A percentile compares a stretch with the other conserved stretches of the same genome.
Evolutionary conservation across 2,888 invertebrate species (phyloP).

Genomic region (Eulithis testata): DNA sequence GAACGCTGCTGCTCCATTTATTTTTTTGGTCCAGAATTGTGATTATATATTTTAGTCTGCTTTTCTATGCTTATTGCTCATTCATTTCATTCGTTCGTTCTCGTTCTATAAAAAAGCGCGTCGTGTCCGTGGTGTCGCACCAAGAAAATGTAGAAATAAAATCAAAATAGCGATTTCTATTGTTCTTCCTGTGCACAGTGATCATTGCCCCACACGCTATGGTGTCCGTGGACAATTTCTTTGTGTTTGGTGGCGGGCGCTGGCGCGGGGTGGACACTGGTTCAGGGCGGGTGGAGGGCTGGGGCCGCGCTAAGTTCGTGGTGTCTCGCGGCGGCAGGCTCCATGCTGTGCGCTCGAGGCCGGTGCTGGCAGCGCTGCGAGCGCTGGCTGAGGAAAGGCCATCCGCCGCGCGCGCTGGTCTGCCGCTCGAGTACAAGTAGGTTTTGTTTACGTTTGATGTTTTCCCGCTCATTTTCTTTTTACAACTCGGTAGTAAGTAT

Average conservation of each 20-base stretch:
- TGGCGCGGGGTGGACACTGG: constrained; percentile 50
- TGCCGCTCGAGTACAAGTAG: neutral
- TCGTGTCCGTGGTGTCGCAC: too few species aligned
- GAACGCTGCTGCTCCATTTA: too few species aligned
- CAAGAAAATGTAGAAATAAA: too few species aligned
- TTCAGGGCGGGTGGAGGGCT: constrained; percentile 45
- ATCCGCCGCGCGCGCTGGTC: constrained; percentile 2
- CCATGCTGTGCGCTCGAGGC: constrained; percentile 4
- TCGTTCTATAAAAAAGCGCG: too few species aligned
- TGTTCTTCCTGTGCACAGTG: neutral
- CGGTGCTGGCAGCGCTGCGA: constrained; percentile 21
- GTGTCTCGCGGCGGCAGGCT: constrained; percentile 24
- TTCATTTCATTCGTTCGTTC: too few species aligned
- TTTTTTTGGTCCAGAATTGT: too few species aligned
- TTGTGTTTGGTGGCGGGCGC: constrained; percentile 45
- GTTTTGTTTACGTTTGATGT: constrained; percentile 3
- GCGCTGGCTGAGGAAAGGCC: constrained; percentile 8
- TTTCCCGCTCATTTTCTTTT: constrained; percentile 13
- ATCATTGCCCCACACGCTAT: constrained; percentile 1
- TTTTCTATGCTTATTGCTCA: too few species aligned
- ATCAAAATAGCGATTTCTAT: too few species aligned
- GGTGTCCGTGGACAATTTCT: constrained; percentile 40
- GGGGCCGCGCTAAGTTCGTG: constrained; percentile 39
- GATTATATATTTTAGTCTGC: too few species aligned
- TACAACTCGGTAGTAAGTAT: too few species aligned